Conservation (phyloP, 1,140 invertebrate species). For the Dendrolimus punctatus region DNA sequence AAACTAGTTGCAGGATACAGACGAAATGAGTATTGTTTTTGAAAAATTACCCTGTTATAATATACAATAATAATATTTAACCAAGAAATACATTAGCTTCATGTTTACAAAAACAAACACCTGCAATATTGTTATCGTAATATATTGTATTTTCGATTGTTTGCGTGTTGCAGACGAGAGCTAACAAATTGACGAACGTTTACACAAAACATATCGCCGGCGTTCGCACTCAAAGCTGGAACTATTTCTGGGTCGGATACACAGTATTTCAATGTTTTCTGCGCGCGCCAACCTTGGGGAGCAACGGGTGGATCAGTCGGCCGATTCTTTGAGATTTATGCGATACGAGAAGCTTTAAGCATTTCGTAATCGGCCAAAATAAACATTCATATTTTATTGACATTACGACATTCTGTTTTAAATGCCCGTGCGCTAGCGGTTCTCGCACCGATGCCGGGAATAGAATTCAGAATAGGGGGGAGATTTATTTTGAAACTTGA, state of each 20-base stretch:
- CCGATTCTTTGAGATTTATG: slow-evolving; percentile 57
- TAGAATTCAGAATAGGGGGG: slow-evolving; percentile 49
- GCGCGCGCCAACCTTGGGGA: slow-evolving; percentile 45
- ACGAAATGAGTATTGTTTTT: no score
- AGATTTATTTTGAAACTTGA: slow-evolving; percentile 54
- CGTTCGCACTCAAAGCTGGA: slow-evolving; percentile 11
- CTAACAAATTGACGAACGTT: slow-evolving; percentile 28
- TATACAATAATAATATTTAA: no score
- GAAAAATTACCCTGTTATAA: no score
- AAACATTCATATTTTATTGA: slow-evolving; percentile 67
- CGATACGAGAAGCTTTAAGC: slow-evolving; percentile 39
- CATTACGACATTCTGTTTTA: slow-evolving; percentile 58
- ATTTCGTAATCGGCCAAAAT: slow-evolving; percentile 66
- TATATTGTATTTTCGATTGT: slow-evolving; percentile 21
- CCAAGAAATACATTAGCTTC: slow-evolving; percentile 11
- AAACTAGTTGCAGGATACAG: no score
- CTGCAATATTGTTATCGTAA: slow-evolving; percentile 19
- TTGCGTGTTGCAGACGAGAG: slow-evolving; percentile 18
- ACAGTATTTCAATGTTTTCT: slow-evolving; percentile 44
- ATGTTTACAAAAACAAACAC: slow-evolving; percentile 27
- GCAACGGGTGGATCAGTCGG: slow-evolving; percentile 33
- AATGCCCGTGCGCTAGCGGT: slow-evolving; percentile 25
- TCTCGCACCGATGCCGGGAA: slow-evolving; percentile 39
- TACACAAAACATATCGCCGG: slow-evolving; percentile 27
- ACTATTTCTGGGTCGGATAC: slow-evolving; percentile 57